Conservation (phyloP, 2,797 vertebrate genomes). For the Hephaestus fuliginosus region DNA sequence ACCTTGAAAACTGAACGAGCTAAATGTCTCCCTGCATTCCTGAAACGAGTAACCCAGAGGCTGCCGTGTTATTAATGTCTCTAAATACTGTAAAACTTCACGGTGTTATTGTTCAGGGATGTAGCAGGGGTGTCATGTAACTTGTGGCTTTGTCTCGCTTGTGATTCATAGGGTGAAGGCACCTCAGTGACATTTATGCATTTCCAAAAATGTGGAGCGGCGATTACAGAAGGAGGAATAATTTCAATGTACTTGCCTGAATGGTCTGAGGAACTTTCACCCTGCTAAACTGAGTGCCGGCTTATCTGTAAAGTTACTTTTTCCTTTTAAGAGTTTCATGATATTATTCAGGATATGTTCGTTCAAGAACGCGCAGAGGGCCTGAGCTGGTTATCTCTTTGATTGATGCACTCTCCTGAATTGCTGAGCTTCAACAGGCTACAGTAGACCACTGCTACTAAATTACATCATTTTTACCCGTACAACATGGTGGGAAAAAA, state of each 20-base stretch:
- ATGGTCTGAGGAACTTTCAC: conserved; percentile 16
- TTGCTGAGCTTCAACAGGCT: conserved; percentile 6
- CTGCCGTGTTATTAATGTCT: conserved; percentile 57
- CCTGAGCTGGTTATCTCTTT: neutral
- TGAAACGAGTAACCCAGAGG: conserved; percentile 42
- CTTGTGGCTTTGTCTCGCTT: neutral
- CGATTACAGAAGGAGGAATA: conserved; percentile 5
- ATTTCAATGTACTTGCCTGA: neutral
- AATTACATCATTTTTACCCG: neutral
- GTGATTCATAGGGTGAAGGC: conserved; percentile 6
- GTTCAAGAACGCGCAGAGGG: neutral
- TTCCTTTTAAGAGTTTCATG: neutral
- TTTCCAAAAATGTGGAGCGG: neutral
- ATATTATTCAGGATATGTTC: neutral
- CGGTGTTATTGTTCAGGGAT: conserved; percentile 58
- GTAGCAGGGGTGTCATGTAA: conserved; percentile 27
- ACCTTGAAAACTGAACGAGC: neutral
- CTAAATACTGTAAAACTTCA: conserved; percentile 19
- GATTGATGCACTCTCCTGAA: neutral
- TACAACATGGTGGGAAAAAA: neutral
- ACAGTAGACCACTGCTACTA: neutral
- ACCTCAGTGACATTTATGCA: neutral
- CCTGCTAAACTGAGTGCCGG: neutral
- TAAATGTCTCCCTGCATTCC: conserved; percentile 9
- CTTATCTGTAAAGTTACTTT: neutral